Percentiles rank a stretch among this genome's conserved stretches.
Evolutionary conservation across 2,113 vertebrate genomes (phyloP).

Genomic region (Anguilla japonica): DNA sequence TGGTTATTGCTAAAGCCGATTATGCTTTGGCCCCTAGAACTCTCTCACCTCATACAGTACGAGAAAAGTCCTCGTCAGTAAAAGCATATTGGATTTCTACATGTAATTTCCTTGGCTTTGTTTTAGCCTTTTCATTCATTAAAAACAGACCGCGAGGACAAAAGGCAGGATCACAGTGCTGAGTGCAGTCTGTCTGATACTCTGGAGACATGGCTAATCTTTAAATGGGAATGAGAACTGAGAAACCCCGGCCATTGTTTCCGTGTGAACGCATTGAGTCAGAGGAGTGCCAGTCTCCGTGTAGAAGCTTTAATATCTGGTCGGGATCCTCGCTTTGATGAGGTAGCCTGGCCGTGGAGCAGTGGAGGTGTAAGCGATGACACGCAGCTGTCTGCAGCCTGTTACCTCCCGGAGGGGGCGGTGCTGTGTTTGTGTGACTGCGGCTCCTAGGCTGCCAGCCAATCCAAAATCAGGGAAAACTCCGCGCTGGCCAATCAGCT

Average conservation of each 20-base stretch:
- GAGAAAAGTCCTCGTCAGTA: not conserved
- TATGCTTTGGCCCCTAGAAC: too few species aligned
- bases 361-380: not conserved
- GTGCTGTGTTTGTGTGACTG: not conserved
- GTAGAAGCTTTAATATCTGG: not conserved
- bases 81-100: not conserved
- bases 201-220: too few species aligned
- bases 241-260: too few species aligned
- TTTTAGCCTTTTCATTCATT: not conserved
- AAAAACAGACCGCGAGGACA: too few species aligned
- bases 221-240: too few species aligned
- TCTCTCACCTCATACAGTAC: too few species aligned
- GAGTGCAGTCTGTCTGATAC: too few species aligned
- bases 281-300: not conserved
- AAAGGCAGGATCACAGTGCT: too few species aligned
- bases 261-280: not conserved
- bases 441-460: not conserved
- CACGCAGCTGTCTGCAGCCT: not conserved
- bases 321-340: not conserved
- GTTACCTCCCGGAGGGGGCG: not conserved
- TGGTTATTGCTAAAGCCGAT: too few species aligned
- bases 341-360: not conserved
- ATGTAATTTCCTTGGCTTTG: not conserved
- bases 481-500: too few species aligned
- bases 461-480: too few species aligned